Conservation (phyloP, 2,113 vertebrate genomes). For the Poeciliopsis occidentalis region DNA sequence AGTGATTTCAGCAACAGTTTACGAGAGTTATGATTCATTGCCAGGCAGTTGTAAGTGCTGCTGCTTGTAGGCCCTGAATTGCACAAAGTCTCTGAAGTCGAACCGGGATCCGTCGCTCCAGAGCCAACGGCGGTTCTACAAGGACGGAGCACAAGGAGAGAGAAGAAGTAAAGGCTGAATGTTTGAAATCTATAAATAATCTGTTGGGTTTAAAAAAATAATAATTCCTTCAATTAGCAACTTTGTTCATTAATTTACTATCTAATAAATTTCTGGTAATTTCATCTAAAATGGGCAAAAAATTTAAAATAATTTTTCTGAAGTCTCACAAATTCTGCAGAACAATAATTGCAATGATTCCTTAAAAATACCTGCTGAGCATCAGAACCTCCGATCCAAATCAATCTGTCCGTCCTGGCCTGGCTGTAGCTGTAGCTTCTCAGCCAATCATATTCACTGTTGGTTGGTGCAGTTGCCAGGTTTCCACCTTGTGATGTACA, state of each 20-base stretch:
- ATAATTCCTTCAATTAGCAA: no score
- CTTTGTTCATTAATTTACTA: no score
- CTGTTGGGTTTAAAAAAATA: no score
- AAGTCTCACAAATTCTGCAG: no score
- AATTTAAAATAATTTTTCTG: no score
- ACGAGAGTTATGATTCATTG: background rate
- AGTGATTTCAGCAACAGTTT: background rate
- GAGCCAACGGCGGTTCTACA: background rate
- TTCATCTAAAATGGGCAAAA: no score
- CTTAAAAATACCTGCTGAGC: background rate
- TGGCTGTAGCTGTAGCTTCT: background rate
- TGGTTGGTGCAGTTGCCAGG: background rate
- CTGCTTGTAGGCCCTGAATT: background rate
- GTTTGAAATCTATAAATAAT: no score
- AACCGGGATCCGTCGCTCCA: background rate
- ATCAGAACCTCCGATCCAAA: constrained; percentile 2
- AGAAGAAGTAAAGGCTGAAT: no score
- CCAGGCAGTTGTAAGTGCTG: background rate
- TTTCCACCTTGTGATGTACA: background rate
- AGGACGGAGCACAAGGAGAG: no score
- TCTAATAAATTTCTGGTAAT: no score
- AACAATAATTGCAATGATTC: no score
- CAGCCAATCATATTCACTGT: background rate
- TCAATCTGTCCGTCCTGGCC: rapidly evolving
- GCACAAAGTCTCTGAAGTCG: background rate